These are phyloP conservation scores for Morpho achilles DNA, from an alignment of 2,888 invertebrate species.

Conservation along the genomic window DNA sequence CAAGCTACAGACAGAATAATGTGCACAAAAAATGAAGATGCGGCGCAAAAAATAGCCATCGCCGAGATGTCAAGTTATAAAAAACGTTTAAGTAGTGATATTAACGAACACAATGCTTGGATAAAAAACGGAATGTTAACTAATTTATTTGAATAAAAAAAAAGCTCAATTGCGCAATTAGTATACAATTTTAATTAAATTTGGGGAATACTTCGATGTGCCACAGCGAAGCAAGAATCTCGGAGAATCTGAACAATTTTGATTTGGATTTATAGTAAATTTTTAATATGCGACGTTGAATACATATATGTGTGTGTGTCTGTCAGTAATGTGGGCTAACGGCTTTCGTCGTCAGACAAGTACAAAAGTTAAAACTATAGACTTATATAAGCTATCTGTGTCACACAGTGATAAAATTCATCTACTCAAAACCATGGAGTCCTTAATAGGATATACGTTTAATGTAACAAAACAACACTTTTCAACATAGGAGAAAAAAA, in stretches of 20 bases:
- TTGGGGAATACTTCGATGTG: not conserved
- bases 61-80: slow-evolving; percentile 5
- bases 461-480: too few species aligned
- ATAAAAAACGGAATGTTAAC: slow-evolving; percentile 8
- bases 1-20: slow-evolving; percentile 1
- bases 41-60: not conserved
- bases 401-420: too few species aligned
- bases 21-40: slow-evolving; percentile 1
- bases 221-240: not conserved
- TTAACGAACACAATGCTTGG: slow-evolving; percentile 2
- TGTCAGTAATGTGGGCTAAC: too few species aligned
- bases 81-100: slow-evolving; percentile 6
- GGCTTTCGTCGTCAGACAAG: too few species aligned
- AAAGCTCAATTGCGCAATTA: slow-evolving; percentile 2
- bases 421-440: too few species aligned
- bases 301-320: too few species aligned
- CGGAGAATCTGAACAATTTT: not conserved
- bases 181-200: slow-evolving; percentile 7
- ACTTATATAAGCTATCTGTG: too few species aligned
- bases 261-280: not conserved
- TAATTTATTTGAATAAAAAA: slow-evolving; percentile 6
- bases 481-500: too few species aligned
- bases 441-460: too few species aligned
- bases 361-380: too few species aligned
- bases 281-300: too few species aligned